Base-by-base conservation (phyloP, 2,888 invertebrate species). In the Leptinotarsa tumamoca region DNA sequence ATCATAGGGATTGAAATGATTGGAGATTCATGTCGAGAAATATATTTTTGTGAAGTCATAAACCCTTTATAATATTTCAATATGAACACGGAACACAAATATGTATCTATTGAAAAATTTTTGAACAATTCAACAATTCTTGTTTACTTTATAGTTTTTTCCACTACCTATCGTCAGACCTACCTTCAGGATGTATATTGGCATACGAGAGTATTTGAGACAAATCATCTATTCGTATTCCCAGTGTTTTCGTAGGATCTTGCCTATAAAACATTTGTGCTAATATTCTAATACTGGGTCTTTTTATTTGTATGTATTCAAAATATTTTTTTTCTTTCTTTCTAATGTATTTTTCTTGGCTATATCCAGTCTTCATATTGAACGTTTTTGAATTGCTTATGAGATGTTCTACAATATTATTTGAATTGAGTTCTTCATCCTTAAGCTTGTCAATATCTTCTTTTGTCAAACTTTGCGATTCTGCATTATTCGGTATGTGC, bases 311-410 rank as follows among this genome's bases (percentile, higher is more conserved):
- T 18, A 97, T 89, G 85, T 93, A 95, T 84, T 95, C 95, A 85
- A 93, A 95, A 89, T 98, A 98, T 89, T 98, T 98, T 83, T 94
- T 95, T 84, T 96, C 95, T 87, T 99, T 99, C 87, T 98, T 98
- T 83, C 94, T 95, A 63, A 98, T 90, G 87, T 98, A 99, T 87
- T 98, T 98, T 82, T 96, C 96, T 87, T 98, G 96, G 0, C 95
- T 95, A 87, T 94, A 98, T 84, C 95, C 96, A 0, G 98, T 98
- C 90, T 98, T 98, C 73, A 92, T 91, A 54, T 92, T 91, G 87
- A 98, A 99, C 0, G 98, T 97, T 81, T 93, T 94, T 18, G 98
- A 98, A 86, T 98, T 98, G 78, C 94, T 95, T 69, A 98, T 95
- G 17, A 99, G 90, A 72, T 95, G 94, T 78, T 93, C 95, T 5